Base-by-base conservation (phyloP, 2,797 vertebrate species). In the Taenioides sp. region DNA sequence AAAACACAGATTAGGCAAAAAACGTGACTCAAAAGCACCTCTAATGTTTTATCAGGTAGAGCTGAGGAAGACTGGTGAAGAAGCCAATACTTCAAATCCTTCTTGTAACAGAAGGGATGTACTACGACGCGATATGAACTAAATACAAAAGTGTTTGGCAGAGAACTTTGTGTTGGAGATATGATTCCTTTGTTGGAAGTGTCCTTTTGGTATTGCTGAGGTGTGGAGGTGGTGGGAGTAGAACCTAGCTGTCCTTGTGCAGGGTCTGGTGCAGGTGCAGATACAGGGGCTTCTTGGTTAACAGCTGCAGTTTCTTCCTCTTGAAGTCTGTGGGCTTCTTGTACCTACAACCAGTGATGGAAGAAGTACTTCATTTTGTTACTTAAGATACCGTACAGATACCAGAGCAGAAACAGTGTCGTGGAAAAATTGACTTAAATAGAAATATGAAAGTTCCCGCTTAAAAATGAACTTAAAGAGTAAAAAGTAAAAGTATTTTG, bases 311-410 rank as follows among this genome's bases (percentile, higher is more conserved):
- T 86, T 98, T 99, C 95, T 99, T 99, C 91, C 98, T 95, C 92
- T 96, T 99, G 91, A 97, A 99, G 91, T 99, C 98, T 18, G 98
- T 98, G 80, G 98, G 98, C 91, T 99, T 99, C 94, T 97, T 99
- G 94, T 99, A 99, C 89, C 98, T 99, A 7, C 55, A 58, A 37
- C 34, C 34, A 37, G 34, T 0, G 34, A 2, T 0, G 9, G 2
- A 37, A 37, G 1, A 37, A 37, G 9, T 2, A 37, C 34, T 37
- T 37, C 2, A 37, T 37, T 0, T 37, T 37, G 34, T 37, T 10
- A 34, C 7, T 37, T 37, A 4, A 31, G 4, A 31, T 31, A 31
- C 28, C 28, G 28, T 28, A 28, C 27, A 27, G 25, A 27, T 27
- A 27, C 25, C 25, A 2, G 25, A 27, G 25, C 25, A 27, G 25